A percentile compares a stretch with the other conserved stretches of the same genome.
Evolutionary conservation across 2,888 invertebrate species (phyloP).

Genomic region (Hyposoter dolosus): DNA sequence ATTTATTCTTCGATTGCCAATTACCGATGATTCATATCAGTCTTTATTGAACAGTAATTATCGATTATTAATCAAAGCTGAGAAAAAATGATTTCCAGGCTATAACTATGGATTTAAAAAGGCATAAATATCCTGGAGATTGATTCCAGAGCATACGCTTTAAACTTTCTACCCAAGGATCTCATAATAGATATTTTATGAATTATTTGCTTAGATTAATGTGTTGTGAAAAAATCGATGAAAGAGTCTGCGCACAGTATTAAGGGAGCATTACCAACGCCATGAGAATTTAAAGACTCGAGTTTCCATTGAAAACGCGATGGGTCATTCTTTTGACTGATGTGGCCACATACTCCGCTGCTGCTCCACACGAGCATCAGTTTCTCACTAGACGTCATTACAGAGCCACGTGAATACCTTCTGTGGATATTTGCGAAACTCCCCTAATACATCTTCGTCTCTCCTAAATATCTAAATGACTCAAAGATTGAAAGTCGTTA

Average conservation of each 20-base stretch:
- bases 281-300: not conserved
- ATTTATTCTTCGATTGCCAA: not conserved
- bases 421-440: not conserved
- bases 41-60: not conserved
- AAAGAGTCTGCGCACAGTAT: not conserved
- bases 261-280: not conserved
- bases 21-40: constrained; percentile 5
- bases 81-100: no score
- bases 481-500: constrained; percentile 10
- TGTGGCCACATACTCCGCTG: no score
- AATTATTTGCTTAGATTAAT: not conserved
- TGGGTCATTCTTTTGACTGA: no score
- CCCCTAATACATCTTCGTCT: not conserved
- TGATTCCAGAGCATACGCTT: not conserved
- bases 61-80: constrained; percentile 1
- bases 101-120: not conserved
- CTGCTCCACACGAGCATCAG: no score
- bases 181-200: constrained; percentile 1
- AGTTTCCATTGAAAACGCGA: no score
- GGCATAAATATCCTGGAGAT: not conserved
- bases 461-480: not conserved
- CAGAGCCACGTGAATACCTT: not conserved
- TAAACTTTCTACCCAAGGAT: not conserved
- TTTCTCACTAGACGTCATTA: no score
- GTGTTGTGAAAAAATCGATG: not conserved